Evolutionary conservation across 2,888 invertebrate species (phyloP).

Genomic region (Zele albiditarsus): DNA sequence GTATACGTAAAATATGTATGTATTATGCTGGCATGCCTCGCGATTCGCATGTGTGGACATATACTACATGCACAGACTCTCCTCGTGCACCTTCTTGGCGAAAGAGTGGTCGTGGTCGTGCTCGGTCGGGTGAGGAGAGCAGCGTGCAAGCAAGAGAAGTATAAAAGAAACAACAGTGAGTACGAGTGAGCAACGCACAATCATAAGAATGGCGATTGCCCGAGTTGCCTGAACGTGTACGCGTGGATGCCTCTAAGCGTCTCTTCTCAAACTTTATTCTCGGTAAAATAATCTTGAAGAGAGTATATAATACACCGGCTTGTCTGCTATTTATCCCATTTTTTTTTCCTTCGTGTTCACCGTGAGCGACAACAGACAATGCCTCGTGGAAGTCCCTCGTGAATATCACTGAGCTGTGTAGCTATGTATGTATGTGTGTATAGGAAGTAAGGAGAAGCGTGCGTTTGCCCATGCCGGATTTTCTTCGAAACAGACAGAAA

Average conservation of each 20-base stretch:
- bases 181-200: constrained; percentile 19
- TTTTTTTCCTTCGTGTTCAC: neutral
- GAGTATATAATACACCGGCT: neutral
- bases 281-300: neutral
- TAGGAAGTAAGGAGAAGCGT: constrained; percentile 30
- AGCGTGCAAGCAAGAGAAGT: constrained; percentile 17
- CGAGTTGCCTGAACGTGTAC: constrained; percentile 38
- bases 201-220: constrained; percentile 40
- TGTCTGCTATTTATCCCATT: neutral
- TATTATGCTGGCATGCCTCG: constrained; percentile 3
- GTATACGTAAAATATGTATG: constrained; percentile 38
- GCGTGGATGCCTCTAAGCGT: constrained; percentile 40
- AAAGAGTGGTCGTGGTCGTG: constrained; percentile 34
- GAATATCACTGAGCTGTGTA: neutral
- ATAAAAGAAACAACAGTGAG: constrained; percentile 6
- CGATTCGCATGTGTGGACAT: constrained; percentile 34
- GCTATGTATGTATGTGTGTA: constrained; percentile 23
- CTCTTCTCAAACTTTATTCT: constrained; percentile 27
- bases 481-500: constrained; percentile 35
- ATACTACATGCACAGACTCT: constrained; percentile 27
- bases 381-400: constrained; percentile 24
- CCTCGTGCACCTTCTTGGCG: constrained; percentile 38
- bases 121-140: constrained; percentile 9
- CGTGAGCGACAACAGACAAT: neutral
- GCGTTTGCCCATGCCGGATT: constrained; percentile 28